These are phyloP conservation scores for Rhinoraja longicauda DNA, from an alignment of 2,797 vertebrate species.

Conservation along the genomic window DNA sequence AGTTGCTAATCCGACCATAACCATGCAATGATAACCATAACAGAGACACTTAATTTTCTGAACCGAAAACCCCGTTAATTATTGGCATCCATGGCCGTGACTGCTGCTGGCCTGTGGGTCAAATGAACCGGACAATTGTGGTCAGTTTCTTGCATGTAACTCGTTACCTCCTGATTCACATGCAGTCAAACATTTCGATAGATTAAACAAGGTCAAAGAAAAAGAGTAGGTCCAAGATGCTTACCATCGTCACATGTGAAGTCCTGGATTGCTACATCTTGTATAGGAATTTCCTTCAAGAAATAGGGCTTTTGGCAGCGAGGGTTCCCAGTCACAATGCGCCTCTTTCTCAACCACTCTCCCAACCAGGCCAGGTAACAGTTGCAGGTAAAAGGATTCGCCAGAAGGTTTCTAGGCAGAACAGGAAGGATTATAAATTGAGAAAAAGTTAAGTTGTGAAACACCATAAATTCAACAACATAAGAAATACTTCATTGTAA, in stretches of 20 bases:
- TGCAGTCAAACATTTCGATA: not conserved
- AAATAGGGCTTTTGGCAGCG: slow-evolving; percentile 96
- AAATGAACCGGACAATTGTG: too few relatives aligned
- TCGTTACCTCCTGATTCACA: too few relatives aligned
- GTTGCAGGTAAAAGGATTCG: slow-evolving; percentile 97
- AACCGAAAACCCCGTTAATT: too few relatives aligned
- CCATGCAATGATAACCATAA: too few relatives aligned
- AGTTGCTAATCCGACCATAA: too few relatives aligned
- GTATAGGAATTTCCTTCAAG: slow-evolving; percentile 95
- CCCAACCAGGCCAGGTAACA: slow-evolving; percentile 93
- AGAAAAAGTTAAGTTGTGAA: not conserved
- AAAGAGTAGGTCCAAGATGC: slow-evolving; percentile 39
- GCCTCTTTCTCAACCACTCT: slow-evolving; percentile 90
- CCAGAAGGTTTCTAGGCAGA: slow-evolving; percentile 79
- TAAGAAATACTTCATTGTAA: not conserved
- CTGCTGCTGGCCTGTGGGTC: too few relatives aligned
- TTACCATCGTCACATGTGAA: slow-evolving; percentile 94
- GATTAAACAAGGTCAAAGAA: not conserved
- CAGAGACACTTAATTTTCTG: too few relatives aligned
- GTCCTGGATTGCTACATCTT: slow-evolving; percentile 93
- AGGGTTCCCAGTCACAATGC: slow-evolving; percentile 93
- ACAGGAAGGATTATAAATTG: not conserved
- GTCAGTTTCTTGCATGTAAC: not conserved
- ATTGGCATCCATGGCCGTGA: too few relatives aligned
- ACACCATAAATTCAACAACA: not conserved